Evolutionary conservation across 2,888 invertebrate genomes (phyloP).

Genomic region (Clitarchus hookeri): DNA sequence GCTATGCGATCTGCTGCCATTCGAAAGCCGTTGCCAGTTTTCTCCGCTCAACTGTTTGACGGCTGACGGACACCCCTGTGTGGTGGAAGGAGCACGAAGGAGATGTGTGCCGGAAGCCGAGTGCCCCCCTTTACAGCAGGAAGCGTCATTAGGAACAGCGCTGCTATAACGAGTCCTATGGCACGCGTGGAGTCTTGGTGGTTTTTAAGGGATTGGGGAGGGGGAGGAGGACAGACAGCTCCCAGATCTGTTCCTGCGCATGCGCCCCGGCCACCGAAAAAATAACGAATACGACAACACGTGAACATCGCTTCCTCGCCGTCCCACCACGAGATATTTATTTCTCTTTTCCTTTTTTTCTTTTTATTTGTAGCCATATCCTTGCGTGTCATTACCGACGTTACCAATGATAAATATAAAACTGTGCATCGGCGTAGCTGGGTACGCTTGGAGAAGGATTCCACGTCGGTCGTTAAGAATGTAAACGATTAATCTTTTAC

Average conservation of each 20-base stretch:
- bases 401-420: background rate
- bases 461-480: too few relatives aligned
- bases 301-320: background rate
- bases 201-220: background rate
- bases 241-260: background rate
- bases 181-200: background rate
- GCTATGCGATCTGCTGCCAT: too few relatives aligned
- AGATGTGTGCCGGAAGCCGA: background rate
- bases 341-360: too few relatives aligned
- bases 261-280: background rate
- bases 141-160: slow-evolving; percentile 2
- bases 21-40: background rate
- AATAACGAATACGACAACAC: background rate
- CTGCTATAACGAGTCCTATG: background rate
- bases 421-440: too few relatives aligned
- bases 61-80: background rate
- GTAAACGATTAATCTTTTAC: too few relatives aligned
- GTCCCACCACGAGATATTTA: too few relatives aligned
- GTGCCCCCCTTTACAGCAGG: background rate
- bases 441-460: too few relatives aligned
- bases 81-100: background rate
- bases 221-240: background rate
- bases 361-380: too few relatives aligned
- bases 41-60: background rate
- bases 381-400: background rate